A percentile compares a stretch with the other conserved stretches of the same genome.
Conservation (phyloP, 2,888 invertebrate genomes). For the Plemyria rubiginata region DNA sequence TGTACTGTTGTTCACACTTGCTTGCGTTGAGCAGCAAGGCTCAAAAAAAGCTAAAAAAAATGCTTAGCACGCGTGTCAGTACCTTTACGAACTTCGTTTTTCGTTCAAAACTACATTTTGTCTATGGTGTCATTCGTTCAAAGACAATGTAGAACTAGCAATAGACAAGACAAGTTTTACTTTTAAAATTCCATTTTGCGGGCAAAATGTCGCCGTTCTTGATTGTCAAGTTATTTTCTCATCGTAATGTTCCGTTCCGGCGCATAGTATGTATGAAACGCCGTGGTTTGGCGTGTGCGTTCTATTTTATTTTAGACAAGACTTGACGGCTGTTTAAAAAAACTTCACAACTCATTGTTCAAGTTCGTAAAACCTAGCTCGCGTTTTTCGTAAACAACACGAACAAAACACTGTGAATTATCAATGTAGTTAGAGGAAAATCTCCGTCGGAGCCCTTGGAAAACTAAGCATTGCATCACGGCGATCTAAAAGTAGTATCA, state of each 20-base stretch:
- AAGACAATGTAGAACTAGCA: conserved; percentile 53
- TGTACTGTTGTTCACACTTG: too few species aligned
- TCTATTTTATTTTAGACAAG: conserved; percentile 83
- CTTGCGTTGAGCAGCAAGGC: too few species aligned
- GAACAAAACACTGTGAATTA: conserved; percentile 73
- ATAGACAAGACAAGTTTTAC: conserved; percentile 63
- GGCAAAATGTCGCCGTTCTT: conserved; percentile 83
- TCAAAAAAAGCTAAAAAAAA: too few species aligned
- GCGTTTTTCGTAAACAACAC: conserved; percentile 78
- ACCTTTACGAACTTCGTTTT: too few species aligned
- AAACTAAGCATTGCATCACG: conserved; percentile 59
- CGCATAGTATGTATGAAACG: conserved; percentile 84
- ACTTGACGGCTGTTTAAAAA: conserved; percentile 80
- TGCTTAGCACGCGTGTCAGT: too few species aligned
- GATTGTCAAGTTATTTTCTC: conserved; percentile 85
- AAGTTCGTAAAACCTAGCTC: conserved; percentile 66
- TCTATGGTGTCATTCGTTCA: conserved; percentile 40
- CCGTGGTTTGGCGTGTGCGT: conserved; percentile 79
- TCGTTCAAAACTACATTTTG: not conserved
- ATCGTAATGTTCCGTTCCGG: conserved; percentile 84
- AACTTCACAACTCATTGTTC: conserved; percentile 73
- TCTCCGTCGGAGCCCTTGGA: conserved; percentile 58
- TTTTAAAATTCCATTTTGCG: conserved; percentile 72
- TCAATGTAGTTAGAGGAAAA: conserved; percentile 70
- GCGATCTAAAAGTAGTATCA: conserved; percentile 43